Percentiles rank a stretch among this genome's conserved stretches.
Evolutionary conservation across 2,888 invertebrate species (phyloP).

Genomic region (Temnothorax unifasciatus): DNA sequence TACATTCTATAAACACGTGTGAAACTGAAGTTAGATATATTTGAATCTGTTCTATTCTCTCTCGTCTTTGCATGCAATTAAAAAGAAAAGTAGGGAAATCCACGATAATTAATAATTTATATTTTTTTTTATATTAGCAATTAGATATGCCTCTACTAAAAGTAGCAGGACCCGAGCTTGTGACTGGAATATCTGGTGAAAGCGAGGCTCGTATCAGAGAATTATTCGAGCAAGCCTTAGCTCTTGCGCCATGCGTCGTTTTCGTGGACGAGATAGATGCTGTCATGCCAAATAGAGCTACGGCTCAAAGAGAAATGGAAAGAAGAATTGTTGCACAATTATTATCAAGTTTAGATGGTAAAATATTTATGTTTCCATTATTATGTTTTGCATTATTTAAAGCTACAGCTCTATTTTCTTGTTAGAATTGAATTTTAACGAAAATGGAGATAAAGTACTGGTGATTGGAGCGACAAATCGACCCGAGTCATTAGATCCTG

Average conservation of each 20-base stretch:
- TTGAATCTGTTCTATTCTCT: no score
- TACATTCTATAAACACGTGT: neutral
- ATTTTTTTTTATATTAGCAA: slow-evolving; percentile 87
- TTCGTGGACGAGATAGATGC: slow-evolving; percentile 99
- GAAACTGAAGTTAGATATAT: no score
- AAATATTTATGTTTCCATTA: slow-evolving; percentile 19
- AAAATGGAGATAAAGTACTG: slow-evolving; percentile 89
- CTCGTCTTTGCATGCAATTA: neutral
- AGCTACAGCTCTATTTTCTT: slow-evolving; percentile 6
- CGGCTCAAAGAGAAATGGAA: slow-evolving; percentile 98
- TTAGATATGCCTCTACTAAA: slow-evolving; percentile 94
- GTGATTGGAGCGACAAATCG: slow-evolving; percentile 98
- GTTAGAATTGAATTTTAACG: slow-evolving; percentile 83
- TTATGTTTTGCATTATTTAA: neutral
- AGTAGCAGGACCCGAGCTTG: slow-evolving; percentile 96
- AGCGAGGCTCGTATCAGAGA: slow-evolving; percentile 97
- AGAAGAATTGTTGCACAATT: slow-evolving; percentile 97
- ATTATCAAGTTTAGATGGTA: slow-evolving; percentile 95
- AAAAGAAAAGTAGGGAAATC: neutral
- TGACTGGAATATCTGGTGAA: slow-evolving; percentile 98
- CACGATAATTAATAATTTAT: slow-evolving; percentile 59
- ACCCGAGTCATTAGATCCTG: slow-evolving; percentile 97
- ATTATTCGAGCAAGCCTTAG: slow-evolving; percentile 94
- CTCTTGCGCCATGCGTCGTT: slow-evolving; percentile 93
- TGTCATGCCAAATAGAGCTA: slow-evolving; percentile 96